Evolutionary conservation across 2,113 vertebrate species (phyloP).

Genomic region (Tachysurus vachellii): DNA sequence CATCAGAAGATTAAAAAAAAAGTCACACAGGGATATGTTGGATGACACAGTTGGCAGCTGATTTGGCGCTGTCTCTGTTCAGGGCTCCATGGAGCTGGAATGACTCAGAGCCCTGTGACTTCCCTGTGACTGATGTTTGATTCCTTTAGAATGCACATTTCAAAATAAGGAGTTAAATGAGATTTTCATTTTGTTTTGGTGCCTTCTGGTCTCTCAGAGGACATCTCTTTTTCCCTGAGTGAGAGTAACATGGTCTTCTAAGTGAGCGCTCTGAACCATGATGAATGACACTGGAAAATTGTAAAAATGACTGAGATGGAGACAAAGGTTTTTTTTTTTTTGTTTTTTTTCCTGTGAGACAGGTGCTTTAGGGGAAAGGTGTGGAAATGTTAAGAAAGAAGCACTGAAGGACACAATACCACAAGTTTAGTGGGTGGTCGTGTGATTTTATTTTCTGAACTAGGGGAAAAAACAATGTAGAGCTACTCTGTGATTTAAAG

Average conservation of each 20-base stretch:
- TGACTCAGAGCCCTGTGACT: conserved; percentile 18
- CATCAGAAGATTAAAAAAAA: not conserved
- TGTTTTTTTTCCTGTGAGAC: not conserved
- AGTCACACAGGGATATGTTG: conserved; percentile 16
- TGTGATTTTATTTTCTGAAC: not conserved
- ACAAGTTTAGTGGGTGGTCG: not conserved
- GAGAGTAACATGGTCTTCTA: conserved; percentile 24
- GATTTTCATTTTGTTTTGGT: conserved; percentile 45
- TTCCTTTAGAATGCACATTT: conserved; percentile 14
- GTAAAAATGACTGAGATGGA: conserved; percentile 4
- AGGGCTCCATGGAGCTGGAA: not conserved
- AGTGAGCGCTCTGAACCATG: conserved; percentile 32
- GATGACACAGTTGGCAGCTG: conserved; percentile 40
- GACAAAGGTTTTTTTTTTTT: not conserved
- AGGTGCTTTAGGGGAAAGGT: not conserved
- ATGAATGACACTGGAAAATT: conserved; percentile 32
- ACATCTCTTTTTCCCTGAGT: conserved; percentile 30
- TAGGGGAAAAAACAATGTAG: not conserved
- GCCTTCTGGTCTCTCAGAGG: conserved; percentile 26
- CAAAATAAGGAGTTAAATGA: conserved; percentile 29
- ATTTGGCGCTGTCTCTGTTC: conserved; percentile 11
- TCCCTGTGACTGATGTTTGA: conserved; percentile 11
- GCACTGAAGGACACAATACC: not conserved
- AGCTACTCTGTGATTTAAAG: not conserved
- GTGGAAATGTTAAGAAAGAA: not conserved